Percentiles rank a stretch among this genome's conserved stretches.
Evolutionary conservation across 1,140 invertebrate genomes (phyloP).

Genomic region (Callitettix versicolor): DNA sequence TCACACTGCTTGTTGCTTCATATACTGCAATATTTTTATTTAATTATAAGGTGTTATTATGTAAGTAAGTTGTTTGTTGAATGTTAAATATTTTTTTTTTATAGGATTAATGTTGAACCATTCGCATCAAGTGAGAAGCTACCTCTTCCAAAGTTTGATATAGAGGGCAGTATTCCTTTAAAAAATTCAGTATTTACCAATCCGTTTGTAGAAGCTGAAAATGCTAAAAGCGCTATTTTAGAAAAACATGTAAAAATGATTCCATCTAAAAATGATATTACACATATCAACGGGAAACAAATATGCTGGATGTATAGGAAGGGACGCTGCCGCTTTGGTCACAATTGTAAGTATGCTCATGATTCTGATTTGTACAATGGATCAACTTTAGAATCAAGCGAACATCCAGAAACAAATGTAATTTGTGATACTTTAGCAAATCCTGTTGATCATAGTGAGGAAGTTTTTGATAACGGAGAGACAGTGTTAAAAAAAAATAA

Average conservation of each 20-base stretch:
- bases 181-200: conserved; percentile 73
- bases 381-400: not conserved
- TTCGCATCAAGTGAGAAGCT: not conserved
- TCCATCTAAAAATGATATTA: conserved; percentile 52
- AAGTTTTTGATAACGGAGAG: conserved; percentile 33
- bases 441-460: not conserved
- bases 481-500: conserved; percentile 47
- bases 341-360: conserved; percentile 86
- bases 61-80: too few species aligned
- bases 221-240: conserved; percentile 71
- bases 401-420: not conserved
- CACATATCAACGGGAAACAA: conserved; percentile 75
- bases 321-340: conserved; percentile 80
- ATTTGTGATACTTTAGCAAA: not conserved
- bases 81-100: too few species aligned
- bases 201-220: conserved; percentile 81
- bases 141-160: conserved; percentile 18
- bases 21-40: too few species aligned
- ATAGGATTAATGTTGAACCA: too few species aligned
- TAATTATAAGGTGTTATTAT: too few species aligned
- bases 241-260: conserved; percentile 93
- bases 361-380: conserved; percentile 59
- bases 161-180: conserved; percentile 6
- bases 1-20: too few species aligned
- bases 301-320: conserved; percentile 91